Evolutionary conservation across 2,113 vertebrate species (phyloP), one percentile per base, ranked within the genome.

Genomic region (Anolis carolinensis): DNA sequence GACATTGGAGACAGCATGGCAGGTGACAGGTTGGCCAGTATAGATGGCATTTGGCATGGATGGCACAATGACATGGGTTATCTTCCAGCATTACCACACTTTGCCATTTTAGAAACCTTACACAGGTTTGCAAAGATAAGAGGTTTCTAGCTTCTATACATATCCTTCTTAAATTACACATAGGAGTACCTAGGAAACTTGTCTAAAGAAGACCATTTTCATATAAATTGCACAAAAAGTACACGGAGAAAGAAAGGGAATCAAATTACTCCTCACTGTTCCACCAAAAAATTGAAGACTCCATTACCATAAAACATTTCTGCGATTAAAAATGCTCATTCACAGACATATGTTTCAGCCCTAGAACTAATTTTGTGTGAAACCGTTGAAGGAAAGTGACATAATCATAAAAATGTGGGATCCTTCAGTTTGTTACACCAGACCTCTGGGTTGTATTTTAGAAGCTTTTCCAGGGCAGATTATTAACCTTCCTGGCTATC

Each of bases 401-500:
- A 0, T 20, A 86, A 87, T 71, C n/a, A 7, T 1, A 84, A 59
- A 44, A 55, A 84, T 79, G 23, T 32, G 62, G 0, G 0, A 0
- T 34, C 1, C 52, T 8, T 25, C 3, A 71, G 16, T 76, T 89
- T 67, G n/a, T 0, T 73, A 91, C 21, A n/a, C 48, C 36, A 79
- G 3, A 63, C 2, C 23, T 91, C 6, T 27, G 30, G 16, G 0
- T 79, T 88, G 83, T 76, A 81, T 6, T 80, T 86, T 0, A 0
- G 8, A 84, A 77, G 50, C 34, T 18, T 65, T 83, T 32, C 2
- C 1, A 71, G 63, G 71, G 55, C 59, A 81, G 67, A 68, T 76
- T 62, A 87, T 87, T 82, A 87, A 87, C 62, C 72, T 76, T 55
- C 81, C 55, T 86, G 59, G 55, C 72, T 82, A 67, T 87, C 59